Base-by-base conservation (phyloP, 2,888 invertebrate genomes). In the Drosophila barbarae region DNA sequence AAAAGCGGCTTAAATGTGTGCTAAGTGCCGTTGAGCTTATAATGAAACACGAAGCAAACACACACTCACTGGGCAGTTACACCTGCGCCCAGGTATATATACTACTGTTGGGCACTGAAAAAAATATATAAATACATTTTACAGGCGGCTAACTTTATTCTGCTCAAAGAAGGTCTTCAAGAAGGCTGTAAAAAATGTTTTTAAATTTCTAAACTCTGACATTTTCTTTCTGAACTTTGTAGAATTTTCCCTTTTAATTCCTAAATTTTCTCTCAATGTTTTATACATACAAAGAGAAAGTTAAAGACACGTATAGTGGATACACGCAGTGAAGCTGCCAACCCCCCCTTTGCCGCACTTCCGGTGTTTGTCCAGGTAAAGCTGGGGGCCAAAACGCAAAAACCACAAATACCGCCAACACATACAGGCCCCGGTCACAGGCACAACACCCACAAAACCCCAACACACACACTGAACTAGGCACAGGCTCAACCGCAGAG, bases 1-100 rank as follows among this genome's bases (percentile, higher is more conserved):
- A 79, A 79, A 79, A 79, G 83, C 85, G 63, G 79, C 83, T 79
- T 79, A 79, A 82, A 84, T 76, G 74, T 76, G 80, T 79, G 78
- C 71, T 73, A 84, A 79, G 84, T 75, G 72, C 55, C 60, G 69
- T 79, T 79, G 81, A 77, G 83, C 79, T 74, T 71, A 77, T 85
- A 80, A 79, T 83, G 83, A 74, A 79, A 77, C 74, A 55, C 65
- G 44, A 52, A 21, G 28, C 53, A 38, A 30, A 52, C 39, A 44
- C 36, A 39, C 30, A 21, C 39, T 7, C 34, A 10, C 21, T 18
- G 39, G 23, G 35, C 42, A 32, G 34, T 47, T 42, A 56, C 47
- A 65, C 61, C 71, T 61, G 54, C 21, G 26, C 5, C 26, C 28
- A 47, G n/a, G 12, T 21, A 18, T 46, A 63, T 18, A 46, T 9